phyloP scores from a whole-genome alignment of 2,888 invertebrate species.

The Masnerella sp. region DNA sequence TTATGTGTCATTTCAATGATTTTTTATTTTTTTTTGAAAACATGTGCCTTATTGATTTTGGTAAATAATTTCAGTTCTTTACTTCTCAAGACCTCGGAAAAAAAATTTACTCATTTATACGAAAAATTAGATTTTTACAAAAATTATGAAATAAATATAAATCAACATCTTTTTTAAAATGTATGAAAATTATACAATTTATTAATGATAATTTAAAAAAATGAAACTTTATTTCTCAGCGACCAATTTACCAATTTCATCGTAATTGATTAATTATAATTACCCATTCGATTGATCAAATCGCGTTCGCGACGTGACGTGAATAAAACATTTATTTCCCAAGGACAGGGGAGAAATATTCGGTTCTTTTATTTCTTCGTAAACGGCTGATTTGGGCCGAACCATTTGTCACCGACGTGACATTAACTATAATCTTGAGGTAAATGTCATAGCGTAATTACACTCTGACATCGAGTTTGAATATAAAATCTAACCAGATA shows the following conservation, averaged over 20 bases:
- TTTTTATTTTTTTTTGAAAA: too few species aligned
- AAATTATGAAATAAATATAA: too few species aligned
- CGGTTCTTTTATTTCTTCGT: background rate
- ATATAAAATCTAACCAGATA: constrained; percentile 69
- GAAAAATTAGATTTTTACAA: too few species aligned
- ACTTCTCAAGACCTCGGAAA: too few species aligned
- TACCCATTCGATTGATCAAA: background rate
- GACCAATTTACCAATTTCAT: background rate
- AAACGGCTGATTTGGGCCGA: background rate
- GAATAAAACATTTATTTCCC: background rate
- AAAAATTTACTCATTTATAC: too few species aligned
- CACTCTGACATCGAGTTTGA: constrained; percentile 17
- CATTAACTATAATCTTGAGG: constrained; percentile 25
- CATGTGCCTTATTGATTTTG: too few species aligned
- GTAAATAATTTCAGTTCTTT: too few species aligned
- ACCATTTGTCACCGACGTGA: constrained; percentile 30
- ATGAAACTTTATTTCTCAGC: too few species aligned
- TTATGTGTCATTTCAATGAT: too few species aligned
- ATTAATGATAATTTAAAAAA: too few species aligned
- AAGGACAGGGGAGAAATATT: background rate
- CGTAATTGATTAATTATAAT: background rate
- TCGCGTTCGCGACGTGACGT: constrained; percentile 1
- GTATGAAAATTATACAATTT: too few species aligned
- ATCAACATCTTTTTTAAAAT: too few species aligned
- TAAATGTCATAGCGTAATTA: constrained; percentile 43